Evolutionary conservation across 2,797 vertebrate genomes (phyloP), one percentile per base, ranked within the genome.

Genomic region (Ataeniobius toweri): DNA sequence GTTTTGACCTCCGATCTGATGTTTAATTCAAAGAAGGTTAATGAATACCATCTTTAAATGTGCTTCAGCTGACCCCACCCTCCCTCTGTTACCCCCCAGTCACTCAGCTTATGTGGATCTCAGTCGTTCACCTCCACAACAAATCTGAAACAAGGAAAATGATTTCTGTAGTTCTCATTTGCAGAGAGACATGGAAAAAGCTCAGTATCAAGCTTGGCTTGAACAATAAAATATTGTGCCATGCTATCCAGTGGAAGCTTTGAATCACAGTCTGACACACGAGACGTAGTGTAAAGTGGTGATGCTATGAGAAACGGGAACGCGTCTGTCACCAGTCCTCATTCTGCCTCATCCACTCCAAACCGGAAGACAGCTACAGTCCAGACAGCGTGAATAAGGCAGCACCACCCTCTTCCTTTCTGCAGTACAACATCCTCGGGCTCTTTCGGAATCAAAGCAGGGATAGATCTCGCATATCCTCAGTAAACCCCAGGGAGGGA

Each of bases 11-110:
- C 48, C n/a, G 48, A 86, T 89, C 84, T 90, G 90, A 94, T 82
- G 87, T 93, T 88, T 93, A 82, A 87, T 84, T 94, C 82, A 80
- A 73, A 86, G 79, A 80, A 59, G 77, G 71, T 85, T 93, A 92
- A 92, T 92, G 88, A 92, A 92, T 92, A 85, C 91, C 93, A 90
- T 91, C 86, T 85, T 31, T 89, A 81, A 86, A 80, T 86, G 86
- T 71, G 85, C 88, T 90, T 87, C 86, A 88, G 84, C 88, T 86
- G 16, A 53, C 50, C 44, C 41, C 82, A 48, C 70, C 70, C 26
- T 50, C 22, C 71, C 41, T 7, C 53, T 20, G 2, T n/a, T 28
- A 31, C 13, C 13, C 71, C n/a, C n/a, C 63, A 36, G 44, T 51
- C 18, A 24, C 1, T 8, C 69, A 78, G 79, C 81, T 82, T 48